A percentile compares a stretch with the other conserved stretches of the same genome.
These are phyloP conservation scores for Athetis lepigone DNA, from an alignment of 2,888 invertebrate species.

Conservation along the genomic window DNA sequence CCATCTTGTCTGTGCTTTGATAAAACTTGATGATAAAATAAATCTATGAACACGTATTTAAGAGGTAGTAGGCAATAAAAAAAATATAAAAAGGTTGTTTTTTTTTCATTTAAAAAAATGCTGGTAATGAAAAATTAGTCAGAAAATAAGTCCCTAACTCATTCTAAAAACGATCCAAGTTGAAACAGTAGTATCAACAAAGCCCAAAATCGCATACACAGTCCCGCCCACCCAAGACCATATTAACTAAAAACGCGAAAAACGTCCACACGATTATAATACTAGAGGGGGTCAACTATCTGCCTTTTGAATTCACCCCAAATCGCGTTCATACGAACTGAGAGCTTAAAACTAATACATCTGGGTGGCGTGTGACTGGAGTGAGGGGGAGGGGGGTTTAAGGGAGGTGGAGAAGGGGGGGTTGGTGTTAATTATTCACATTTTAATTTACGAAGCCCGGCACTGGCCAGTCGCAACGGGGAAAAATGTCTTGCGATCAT, in stretches of 20 bases:
- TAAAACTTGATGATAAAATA: not conserved
- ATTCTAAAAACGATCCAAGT: conserved; percentile 19
- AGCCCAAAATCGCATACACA: conserved; percentile 60
- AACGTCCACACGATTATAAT: conserved; percentile 77
- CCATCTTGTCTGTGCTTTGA: not conserved
- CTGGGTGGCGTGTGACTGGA: conserved; percentile 80
- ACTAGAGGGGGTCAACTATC: conserved; percentile 80
- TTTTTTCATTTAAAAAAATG: conserved; percentile 7
- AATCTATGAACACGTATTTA: too few species aligned
- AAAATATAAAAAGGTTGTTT: not conserved
- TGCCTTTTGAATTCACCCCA: conserved; percentile 78
- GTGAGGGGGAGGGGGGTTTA: conserved; percentile 60
- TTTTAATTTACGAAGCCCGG: conserved; percentile 89
- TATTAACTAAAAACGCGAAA: conserved; percentile 65
- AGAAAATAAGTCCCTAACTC: conserved; percentile 10
- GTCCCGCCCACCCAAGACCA: conserved; percentile 59
- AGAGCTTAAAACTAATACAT: conserved; percentile 90
- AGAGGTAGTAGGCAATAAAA: not conserved
- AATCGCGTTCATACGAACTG: conserved; percentile 84
- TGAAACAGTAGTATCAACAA: conserved; percentile 55
- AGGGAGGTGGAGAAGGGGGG: conserved; percentile 66
- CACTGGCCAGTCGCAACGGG: conserved; percentile 77
- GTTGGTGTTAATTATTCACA: conserved; percentile 89
- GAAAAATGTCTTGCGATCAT: conserved; percentile 88
- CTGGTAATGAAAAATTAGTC: conserved; percentile 1